Percentiles rank a stretch among this genome's conserved stretches.
Evolutionary conservation across 1,140 invertebrate genomes (phyloP).

Genomic region (Drosophila santomea): DNA sequence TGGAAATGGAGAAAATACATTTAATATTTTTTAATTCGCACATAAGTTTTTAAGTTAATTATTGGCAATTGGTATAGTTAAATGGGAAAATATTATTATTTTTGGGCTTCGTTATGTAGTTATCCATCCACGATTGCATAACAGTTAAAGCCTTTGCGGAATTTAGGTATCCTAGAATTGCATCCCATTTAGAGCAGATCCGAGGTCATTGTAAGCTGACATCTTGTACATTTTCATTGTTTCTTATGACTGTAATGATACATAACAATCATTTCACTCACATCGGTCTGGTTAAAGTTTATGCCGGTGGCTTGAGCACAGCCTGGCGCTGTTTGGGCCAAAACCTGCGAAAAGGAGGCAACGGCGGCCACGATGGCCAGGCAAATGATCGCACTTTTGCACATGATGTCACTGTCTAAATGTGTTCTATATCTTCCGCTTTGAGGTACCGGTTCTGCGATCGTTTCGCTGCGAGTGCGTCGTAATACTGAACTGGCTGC

Average conservation of each 20-base stretch:
- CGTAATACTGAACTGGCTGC: constrained; percentile 43
- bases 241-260: background rate
- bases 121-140: no score
- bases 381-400: constrained; percentile 61
- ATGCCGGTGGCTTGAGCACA: background rate
- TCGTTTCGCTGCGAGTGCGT: constrained; percentile 42
- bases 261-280: constrained; percentile 41
- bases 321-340: constrained; percentile 15
- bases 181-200: no score
- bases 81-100: no score
- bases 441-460: constrained; percentile 5
- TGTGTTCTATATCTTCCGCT: constrained; percentile 8
- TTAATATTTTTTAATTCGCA: background rate
- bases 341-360: constrained; percentile 32
- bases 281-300: constrained; percentile 44
- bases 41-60: no score
- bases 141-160: no score
- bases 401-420: constrained; percentile 49
- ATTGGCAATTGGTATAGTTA: no score
- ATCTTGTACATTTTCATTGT: background rate
- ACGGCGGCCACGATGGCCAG: constrained; percentile 57
- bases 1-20: background rate
- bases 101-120: no score
- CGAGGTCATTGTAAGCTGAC: background rate
- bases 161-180: no score